Percentiles rank a stretch among this genome's conserved stretches.
Evolutionary conservation across 53 echinoderm and acorn worm species (phyloP).

Genomic region (Stichopus horrens): DNA sequence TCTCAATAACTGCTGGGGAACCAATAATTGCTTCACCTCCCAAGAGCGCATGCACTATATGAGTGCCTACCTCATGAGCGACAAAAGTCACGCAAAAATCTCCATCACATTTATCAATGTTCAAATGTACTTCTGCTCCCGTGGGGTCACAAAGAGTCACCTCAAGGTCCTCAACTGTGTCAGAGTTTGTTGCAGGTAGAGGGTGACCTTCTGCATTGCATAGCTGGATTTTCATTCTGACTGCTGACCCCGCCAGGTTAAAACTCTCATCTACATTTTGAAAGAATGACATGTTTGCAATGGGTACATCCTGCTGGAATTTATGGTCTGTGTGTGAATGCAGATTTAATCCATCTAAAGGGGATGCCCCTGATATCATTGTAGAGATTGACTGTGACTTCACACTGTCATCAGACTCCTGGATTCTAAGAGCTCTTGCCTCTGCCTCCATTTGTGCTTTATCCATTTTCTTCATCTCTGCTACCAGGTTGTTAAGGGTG

Average conservation of each 20-base stretch:
- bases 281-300: not conserved
- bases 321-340: not conserved
- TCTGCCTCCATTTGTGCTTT: not conserved
- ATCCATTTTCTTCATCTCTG: slow-evolving; percentile 14
- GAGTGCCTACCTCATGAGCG: not conserved
- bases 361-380: not conserved
- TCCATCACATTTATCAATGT: not conserved
- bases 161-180: not conserved
- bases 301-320: not conserved
- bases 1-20: not conserved
- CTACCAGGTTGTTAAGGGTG: slow-evolving; percentile 21
- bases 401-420: not conserved
- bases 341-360: not conserved
- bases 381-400: not conserved
- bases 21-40: not conserved
- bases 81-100: not conserved
- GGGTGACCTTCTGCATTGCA: not conserved
- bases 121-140: not conserved
- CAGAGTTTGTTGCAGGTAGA: not conserved
- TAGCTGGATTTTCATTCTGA: not conserved
- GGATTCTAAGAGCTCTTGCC: not conserved
- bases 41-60: not conserved
- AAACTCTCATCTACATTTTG: not conserved
- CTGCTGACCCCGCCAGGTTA: not conserved
- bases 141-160: not conserved